A percentile compares a stretch with the other conserved stretches of the same genome.
Conservation (phyloP, 2,888 invertebrate genomes). For the Drosophila demipolita region DNA sequence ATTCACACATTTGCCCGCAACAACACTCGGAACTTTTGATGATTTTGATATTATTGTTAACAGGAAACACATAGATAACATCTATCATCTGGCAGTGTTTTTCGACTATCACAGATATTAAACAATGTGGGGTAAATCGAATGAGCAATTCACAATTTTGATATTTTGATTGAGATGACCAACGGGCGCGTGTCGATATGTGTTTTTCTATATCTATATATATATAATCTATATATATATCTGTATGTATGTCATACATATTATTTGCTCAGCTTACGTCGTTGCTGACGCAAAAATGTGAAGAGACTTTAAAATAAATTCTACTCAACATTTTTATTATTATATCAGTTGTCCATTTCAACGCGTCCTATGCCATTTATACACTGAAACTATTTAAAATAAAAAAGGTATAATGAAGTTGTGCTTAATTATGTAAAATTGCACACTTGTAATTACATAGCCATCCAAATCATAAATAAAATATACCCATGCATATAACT, state of each 20-base stretch:
- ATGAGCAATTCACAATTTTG: slow-evolving; percentile 20
- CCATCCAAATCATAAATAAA: too few species aligned
- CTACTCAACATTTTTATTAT: slow-evolving; percentile 56
- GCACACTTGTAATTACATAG: too few species aligned
- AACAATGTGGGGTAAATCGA: slow-evolving; percentile 11
- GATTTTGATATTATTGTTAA: slow-evolving; percentile 11
- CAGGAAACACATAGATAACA: slow-evolving; percentile 28
- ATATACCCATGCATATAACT: too few species aligned
- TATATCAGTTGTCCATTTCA: slow-evolving; percentile 48
- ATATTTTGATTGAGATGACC: slow-evolving; percentile 24
- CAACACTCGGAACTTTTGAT: slow-evolving; percentile 2
- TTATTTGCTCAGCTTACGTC: slow-evolving; percentile 52
- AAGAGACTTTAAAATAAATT: slow-evolving; percentile 74
- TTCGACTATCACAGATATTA: neutral
- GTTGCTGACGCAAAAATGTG: slow-evolving; percentile 70
- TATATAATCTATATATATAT: slow-evolving; percentile 21
- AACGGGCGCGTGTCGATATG: slow-evolving; percentile 17
- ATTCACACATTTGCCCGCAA: neutral
- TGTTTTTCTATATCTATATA: slow-evolving; percentile 26
- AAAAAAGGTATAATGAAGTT: neutral
- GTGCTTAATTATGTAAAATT: neutral
- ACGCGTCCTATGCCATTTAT: slow-evolving; percentile 54
- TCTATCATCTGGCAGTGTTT: slow-evolving; percentile 25
- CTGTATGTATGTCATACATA: slow-evolving; percentile 10
- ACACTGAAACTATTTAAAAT: neutral